These are phyloP conservation scores for Ornithoptera alexandrae DNA, from an alignment of 2,888 invertebrate species.

Conservation along the genomic window DNA sequence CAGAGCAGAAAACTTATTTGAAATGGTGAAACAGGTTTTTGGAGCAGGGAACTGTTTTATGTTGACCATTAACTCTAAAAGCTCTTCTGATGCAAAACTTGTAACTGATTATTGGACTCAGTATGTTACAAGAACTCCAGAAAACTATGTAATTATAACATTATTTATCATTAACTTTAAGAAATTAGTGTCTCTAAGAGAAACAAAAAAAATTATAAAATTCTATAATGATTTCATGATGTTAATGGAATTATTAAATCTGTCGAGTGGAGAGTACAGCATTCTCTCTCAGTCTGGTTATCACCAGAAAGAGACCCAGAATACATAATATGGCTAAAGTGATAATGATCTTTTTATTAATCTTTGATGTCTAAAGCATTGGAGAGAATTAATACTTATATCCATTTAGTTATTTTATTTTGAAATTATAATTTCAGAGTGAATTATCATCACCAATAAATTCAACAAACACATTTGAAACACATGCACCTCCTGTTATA, in stretches of 20 bases:
- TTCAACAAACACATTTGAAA: constrained; percentile 51
- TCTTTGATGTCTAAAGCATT: neutral
- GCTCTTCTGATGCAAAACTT: constrained; percentile 77
- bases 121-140: constrained; percentile 83
- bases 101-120: constrained; percentile 91
- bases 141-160: constrained; percentile 41
- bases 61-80: constrained; percentile 92
- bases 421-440: constrained; percentile 45
- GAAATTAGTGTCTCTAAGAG: no score
- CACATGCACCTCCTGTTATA: constrained; percentile 43
- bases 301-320: no score
- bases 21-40: constrained; percentile 91
- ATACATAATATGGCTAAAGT: no score
- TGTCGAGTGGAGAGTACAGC: no score
- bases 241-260: no score
- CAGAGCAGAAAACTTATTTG: constrained; percentile 91
- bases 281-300: no score
- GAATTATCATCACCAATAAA: constrained; percentile 52
- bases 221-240: no score
- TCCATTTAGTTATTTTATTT: no score
- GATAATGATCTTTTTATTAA: no score
- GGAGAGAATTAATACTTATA: neutral
- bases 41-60: constrained; percentile 93
- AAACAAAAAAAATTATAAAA: no score
- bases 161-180: neutral